phyloP scores from a whole-genome alignment of 2,888 invertebrate genomes.

The Spialia ferax region DNA sequence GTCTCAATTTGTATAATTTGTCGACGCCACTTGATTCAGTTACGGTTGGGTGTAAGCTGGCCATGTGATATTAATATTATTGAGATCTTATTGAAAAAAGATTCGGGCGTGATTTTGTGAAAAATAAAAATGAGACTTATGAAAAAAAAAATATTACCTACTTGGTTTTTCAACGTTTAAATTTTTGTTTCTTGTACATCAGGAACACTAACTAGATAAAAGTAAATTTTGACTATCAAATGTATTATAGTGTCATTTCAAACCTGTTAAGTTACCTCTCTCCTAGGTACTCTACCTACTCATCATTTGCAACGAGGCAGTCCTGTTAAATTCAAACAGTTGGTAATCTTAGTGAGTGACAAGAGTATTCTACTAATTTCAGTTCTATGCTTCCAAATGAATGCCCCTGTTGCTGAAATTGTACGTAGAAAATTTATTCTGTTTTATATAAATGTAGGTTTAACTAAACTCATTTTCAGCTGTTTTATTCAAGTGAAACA shows the following conservation, averaged over 20 bases:
- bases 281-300: too few species aligned
- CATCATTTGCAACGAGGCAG: too few species aligned
- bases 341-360: conserved; percentile 51
- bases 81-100: not conserved
- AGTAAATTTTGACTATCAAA: too few species aligned
- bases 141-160: too few species aligned
- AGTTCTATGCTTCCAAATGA: conserved; percentile 40
- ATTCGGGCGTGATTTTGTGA: not conserved
- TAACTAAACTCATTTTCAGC: not conserved
- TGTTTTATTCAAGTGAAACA: not conserved
- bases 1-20: conserved; percentile 57
- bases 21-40: conserved; percentile 54
- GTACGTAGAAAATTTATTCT: conserved; percentile 9
- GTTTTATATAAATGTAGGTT: too few species aligned
- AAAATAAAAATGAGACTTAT: not conserved
- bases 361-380: conserved; percentile 50
- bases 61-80: not conserved
- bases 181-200: too few species aligned
- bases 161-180: too few species aligned
- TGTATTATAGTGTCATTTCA: too few species aligned
- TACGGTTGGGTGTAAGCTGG: conserved; percentile 37
- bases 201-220: too few species aligned
- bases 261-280: too few species aligned
- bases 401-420: conserved; percentile 23
- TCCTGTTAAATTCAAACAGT: not conserved